Conservation (phyloP, 2,888 invertebrate genomes). For the Eulithis testata region DNA sequence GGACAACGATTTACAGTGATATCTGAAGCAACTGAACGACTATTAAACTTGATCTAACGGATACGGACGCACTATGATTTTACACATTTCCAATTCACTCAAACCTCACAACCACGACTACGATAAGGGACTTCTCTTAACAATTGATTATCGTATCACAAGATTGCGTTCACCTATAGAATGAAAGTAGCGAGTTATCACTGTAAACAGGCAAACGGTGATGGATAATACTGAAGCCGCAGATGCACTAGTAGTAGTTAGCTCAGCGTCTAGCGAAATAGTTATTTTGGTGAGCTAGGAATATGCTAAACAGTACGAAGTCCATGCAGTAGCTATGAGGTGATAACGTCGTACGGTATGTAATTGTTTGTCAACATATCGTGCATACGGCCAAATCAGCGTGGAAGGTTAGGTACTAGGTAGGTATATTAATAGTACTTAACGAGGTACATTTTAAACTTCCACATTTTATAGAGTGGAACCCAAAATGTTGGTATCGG, state of each 20-base stretch:
- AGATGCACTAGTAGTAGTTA: neutral
- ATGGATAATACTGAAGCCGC: neutral
- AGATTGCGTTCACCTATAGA: conserved; percentile 9
- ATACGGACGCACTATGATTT: neutral
- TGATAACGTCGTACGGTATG: conserved; percentile 3
- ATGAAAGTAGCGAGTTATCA: conserved; percentile 11
- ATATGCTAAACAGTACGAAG: conserved; percentile 24
- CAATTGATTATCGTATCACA: conserved; percentile 14
- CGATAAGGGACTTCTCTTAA: conserved; percentile 16
- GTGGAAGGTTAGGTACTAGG: too few species aligned
- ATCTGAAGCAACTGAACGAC: conserved; percentile 1
- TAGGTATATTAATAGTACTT: too few species aligned
- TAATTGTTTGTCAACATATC: conserved; percentile 14
- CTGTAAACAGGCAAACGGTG: neutral
- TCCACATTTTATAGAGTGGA: too few species aligned
- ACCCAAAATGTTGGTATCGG: too few species aligned
- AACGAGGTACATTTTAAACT: too few species aligned
- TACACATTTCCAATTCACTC: conserved; percentile 13
- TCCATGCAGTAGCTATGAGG: conserved; percentile 14
- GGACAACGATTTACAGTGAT: conserved; percentile 2
- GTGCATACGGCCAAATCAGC: too few species aligned
- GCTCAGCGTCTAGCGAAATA: neutral
- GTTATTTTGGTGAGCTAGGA: conserved; percentile 30
- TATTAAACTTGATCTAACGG: conserved; percentile 8
- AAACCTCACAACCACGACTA: conserved; percentile 14